A percentile compares a stretch with the other conserved stretches of the same genome.
Conservation (phyloP, 2,888 invertebrate species). For the Lycia hirtaria region DNA sequence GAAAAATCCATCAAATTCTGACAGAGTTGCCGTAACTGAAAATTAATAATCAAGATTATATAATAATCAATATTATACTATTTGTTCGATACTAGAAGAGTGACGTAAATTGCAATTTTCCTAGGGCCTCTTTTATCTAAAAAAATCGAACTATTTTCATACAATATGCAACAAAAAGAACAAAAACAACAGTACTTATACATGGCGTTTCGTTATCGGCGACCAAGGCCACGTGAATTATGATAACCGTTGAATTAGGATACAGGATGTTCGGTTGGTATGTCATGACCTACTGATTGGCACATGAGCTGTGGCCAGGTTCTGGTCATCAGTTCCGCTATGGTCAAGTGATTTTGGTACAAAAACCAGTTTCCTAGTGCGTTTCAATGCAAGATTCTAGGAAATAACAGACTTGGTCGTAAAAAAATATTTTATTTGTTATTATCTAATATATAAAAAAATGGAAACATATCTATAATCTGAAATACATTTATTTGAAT, state of each 20-base stretch:
- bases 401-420: not conserved
- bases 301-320: constrained; percentile 5
- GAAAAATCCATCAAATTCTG: too few relatives aligned
- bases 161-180: constrained; percentile 60
- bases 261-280: constrained; percentile 59
- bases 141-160: constrained; percentile 13
- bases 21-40: too few relatives aligned
- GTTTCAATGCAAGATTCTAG: constrained; percentile 17
- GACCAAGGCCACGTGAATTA: constrained; percentile 73
- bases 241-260: constrained; percentile 75
- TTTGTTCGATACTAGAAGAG: not conserved
- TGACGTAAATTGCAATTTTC: constrained; percentile 2
- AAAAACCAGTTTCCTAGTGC: constrained; percentile 31
- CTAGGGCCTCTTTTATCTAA: constrained; percentile 24
- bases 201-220: constrained; percentile 62
- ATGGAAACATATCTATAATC: too few relatives aligned
- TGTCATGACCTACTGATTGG: constrained; percentile 14
- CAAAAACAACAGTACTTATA: constrained; percentile 59
- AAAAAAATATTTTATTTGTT: not conserved
- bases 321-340: constrained; percentile 15
- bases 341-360: constrained; percentile 11
- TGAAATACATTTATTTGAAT: too few relatives aligned
- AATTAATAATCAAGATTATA: too few relatives aligned
- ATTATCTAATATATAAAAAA: too few relatives aligned
- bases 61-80: not conserved